These are phyloP conservation scores for Eidolon dupreanum DNA, from an alignment of 2,797 vertebrate genomes.

Conservation along the genomic window DNA sequence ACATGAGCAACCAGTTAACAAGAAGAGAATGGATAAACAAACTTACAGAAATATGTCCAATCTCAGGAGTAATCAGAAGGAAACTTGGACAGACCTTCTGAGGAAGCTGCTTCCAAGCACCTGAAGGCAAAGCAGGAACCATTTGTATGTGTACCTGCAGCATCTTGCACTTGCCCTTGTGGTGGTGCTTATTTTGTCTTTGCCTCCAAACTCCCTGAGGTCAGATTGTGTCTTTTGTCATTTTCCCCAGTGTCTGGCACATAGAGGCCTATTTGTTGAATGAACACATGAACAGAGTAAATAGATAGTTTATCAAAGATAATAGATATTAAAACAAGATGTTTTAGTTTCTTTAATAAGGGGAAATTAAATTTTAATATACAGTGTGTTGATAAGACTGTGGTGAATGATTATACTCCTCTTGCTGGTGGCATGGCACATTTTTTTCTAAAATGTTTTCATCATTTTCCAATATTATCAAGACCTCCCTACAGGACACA, in stretches of 20 bases:
- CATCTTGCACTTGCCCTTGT: background rate
- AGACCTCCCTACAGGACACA: background rate
- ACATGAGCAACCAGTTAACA: background rate
- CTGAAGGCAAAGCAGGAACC: background rate
- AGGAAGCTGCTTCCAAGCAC: background rate
- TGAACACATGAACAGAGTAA: background rate
- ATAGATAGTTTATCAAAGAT: background rate
- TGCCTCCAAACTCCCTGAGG: background rate
- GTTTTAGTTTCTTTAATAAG: background rate
- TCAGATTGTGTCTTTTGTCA: background rate
- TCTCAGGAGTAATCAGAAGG: background rate
- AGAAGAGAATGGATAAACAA: background rate
- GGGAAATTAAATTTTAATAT: background rate
- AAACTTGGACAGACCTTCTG: background rate
- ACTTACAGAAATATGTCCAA: background rate
- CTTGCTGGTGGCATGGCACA: background rate
- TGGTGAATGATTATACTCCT: background rate
- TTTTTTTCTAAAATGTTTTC: conserved; percentile 3
- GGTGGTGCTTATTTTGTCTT: background rate
- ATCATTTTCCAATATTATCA: background rate
- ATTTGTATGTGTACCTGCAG: background rate
- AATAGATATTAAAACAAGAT: background rate
- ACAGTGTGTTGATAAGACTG: background rate
- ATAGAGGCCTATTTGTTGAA: background rate
- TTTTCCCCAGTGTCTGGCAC: background rate